These are phyloP conservation scores for Microtus pennsylvanicus DNA, from an alignment of 2,113 vertebrate species.

Conservation along the genomic window DNA sequence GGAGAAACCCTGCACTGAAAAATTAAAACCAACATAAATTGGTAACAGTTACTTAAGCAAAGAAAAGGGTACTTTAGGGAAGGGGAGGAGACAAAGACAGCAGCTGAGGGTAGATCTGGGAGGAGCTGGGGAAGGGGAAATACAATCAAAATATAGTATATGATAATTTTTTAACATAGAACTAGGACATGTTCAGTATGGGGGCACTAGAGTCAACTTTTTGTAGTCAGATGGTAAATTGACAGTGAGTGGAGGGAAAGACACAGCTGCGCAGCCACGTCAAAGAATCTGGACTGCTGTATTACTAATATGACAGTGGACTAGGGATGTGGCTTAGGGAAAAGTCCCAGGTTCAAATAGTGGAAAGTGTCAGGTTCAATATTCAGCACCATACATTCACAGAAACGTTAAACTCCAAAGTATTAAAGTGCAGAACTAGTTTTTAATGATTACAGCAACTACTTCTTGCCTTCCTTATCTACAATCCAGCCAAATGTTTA, in stretches of 20 bases:
- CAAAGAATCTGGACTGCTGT: background rate
- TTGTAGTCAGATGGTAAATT: background rate
- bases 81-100: background rate
- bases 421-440: background rate
- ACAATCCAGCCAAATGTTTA: background rate
- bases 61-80: background rate
- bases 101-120: background rate
- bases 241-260: background rate
- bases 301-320: conserved; percentile 20
- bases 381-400: background rate
- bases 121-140: background rate
- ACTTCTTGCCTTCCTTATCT: conserved; percentile 17
- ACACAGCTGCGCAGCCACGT: background rate
- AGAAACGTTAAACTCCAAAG: background rate
- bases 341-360: background rate
- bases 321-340: background rate
- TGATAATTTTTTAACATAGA: background rate
- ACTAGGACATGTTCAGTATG: background rate
- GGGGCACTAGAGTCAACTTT: background rate
- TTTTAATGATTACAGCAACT: background rate
- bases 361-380: background rate
- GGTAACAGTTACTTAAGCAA: conserved; percentile 51
- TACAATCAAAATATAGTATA: background rate
- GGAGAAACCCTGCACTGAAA: background rate
- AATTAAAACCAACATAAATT: background rate